These are phyloP conservation scores for Callyntrura sp. DNA, from an alignment of 2,888 invertebrate genomes.

Conservation along the genomic window DNA sequence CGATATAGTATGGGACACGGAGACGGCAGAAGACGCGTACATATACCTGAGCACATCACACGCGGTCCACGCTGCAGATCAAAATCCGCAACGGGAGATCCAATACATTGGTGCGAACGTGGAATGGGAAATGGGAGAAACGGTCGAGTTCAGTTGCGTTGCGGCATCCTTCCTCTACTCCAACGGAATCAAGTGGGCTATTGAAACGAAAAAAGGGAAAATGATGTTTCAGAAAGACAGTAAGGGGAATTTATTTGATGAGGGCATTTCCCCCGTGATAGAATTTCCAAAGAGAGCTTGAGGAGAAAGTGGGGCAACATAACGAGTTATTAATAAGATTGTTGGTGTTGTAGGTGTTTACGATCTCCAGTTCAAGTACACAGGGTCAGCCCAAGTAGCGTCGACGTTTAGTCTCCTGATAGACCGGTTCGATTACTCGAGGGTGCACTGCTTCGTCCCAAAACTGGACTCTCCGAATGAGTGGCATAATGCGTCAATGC, in stretches of 20 bases:
- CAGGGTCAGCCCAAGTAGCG: conserved; percentile 74
- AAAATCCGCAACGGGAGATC: conserved; percentile 78
- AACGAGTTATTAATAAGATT: conserved; percentile 26
- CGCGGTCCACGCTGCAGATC: conserved; percentile 73
- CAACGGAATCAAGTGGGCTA: conserved; percentile 80
- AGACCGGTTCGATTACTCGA: conserved; percentile 68
- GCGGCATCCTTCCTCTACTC: conserved; percentile 75
- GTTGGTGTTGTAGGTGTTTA: conserved; percentile 60
- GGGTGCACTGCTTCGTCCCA: conserved; percentile 79
- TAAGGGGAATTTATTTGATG: conserved; percentile 41
- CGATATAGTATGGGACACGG: conserved; percentile 76
- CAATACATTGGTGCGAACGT: conserved; percentile 75
- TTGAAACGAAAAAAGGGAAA: conserved; percentile 75
- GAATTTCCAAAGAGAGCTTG: too few relatives aligned
- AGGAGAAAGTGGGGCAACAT: too few relatives aligned
- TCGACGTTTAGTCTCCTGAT: conserved; percentile 77
- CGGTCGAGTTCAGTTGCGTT: conserved; percentile 77
- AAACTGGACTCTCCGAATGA: conserved; percentile 51
- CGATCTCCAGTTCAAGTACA: conserved; percentile 79
- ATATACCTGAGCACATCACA: conserved; percentile 66
- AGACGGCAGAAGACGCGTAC: conserved; percentile 60
- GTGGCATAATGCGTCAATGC: conserved; percentile 80
- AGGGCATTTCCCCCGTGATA: not conserved
- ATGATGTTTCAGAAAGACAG: conserved; percentile 78
- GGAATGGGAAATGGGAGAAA: conserved; percentile 78